phyloP scores from a whole-genome alignment of 1,140 invertebrate genomes.

The Calliphora vicina region DNA sequence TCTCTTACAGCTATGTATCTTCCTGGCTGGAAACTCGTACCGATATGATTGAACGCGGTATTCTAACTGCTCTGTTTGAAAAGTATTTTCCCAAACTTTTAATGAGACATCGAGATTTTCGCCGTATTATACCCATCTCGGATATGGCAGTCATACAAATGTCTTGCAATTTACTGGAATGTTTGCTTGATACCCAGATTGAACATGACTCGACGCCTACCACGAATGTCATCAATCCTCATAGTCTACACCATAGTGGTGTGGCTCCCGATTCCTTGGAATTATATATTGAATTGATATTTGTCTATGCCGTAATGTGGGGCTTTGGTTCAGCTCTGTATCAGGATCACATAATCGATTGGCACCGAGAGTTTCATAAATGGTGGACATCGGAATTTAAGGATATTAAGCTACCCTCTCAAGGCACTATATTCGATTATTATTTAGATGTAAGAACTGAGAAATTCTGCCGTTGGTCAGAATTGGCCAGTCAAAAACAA shows the following conservation, averaged over 20 bases:
- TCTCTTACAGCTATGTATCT: conserved; percentile 74
- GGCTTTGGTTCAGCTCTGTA: conserved; percentile 91
- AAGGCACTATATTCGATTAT: conserved; percentile 88
- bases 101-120: conserved; percentile 84
- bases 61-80: conserved; percentile 88
- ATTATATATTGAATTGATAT: conserved; percentile 78
- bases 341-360: conserved; percentile 88
- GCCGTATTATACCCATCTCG: conserved; percentile 90
- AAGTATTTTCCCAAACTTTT: conserved; percentile 91
- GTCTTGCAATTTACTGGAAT: conserved; percentile 89
- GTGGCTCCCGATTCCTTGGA: conserved; percentile 48
- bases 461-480: conserved; percentile 86
- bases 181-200: conserved; percentile 72
- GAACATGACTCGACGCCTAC: neutral
- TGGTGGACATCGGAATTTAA: conserved; percentile 89
- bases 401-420: conserved; percentile 85
- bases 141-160: conserved; percentile 92
- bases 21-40: conserved; percentile 91
- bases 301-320: conserved; percentile 92
- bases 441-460: conserved; percentile 87
- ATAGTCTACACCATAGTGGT: conserved; percentile 49
- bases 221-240: conserved; percentile 36
- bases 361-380: conserved; percentile 87
- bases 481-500: conserved; percentile 77
- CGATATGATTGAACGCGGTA: conserved; percentile 76